A percentile compares a stretch with the other conserved stretches of the same genome.
Evolutionary conservation across 2,113 vertebrate genomes (phyloP).

Genomic region (Bombycilla garrulus): DNA sequence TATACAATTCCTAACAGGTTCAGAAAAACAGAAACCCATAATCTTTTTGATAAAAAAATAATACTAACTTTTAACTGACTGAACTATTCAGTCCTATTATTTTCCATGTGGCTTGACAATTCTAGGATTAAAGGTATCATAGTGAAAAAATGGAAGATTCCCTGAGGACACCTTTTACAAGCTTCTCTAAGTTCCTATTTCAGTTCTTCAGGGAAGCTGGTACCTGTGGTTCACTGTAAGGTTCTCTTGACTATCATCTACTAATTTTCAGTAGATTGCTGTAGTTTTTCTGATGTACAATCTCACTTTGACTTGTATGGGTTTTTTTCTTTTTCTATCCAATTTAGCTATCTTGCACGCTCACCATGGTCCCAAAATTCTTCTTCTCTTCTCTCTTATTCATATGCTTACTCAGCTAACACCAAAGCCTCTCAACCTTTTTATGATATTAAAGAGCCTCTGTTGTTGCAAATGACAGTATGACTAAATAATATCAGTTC

Average conservation of each 20-base stretch:
- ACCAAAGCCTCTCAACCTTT: neutral
- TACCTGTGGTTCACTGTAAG: constrained; percentile 53
- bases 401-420: constrained; percentile 1
- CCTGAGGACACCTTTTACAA: constrained; percentile 70
- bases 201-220: constrained; percentile 66
- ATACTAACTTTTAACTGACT: constrained; percentile 62
- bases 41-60: constrained; percentile 69
- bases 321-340: constrained; percentile 20
- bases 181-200: constrained; percentile 63
- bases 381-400: neutral
- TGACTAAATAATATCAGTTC: constrained; percentile 31
- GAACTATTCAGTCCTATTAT: constrained; percentile 66
- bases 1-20: constrained; percentile 24
- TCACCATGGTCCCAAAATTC: constrained; percentile 17
- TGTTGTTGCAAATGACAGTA: constrained; percentile 14
- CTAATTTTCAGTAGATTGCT: constrained; percentile 65
- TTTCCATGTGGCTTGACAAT: constrained; percentile 73
- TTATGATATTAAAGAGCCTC: constrained; percentile 29
- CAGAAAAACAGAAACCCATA: constrained; percentile 56
- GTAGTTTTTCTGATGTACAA: constrained; percentile 64
- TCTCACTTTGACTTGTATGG: constrained; percentile 40
- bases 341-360: constrained; percentile 36
- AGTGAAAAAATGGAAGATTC: constrained; percentile 66
- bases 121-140: constrained; percentile 74
- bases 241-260: constrained; percentile 61